Evolutionary conservation across 2,888 invertebrate species (phyloP).

Genomic region (Tholera decimalis): DNA sequence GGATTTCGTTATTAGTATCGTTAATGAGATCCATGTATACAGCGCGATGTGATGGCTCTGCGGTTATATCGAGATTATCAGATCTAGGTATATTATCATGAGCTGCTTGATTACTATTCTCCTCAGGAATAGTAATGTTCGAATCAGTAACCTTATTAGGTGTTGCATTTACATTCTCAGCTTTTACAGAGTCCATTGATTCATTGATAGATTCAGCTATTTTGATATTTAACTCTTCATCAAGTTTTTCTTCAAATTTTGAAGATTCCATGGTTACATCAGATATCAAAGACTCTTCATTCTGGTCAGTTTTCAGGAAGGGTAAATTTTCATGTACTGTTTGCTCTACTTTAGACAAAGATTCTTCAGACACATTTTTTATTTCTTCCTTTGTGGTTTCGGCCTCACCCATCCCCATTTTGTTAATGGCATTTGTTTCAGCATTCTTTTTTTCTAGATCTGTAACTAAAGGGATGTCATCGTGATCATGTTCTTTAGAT

Average conservation of each 20-base stretch:
- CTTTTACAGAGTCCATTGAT: not conserved
- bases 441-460: constrained; percentile 18
- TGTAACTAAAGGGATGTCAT: constrained; percentile 24
- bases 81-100: constrained; percentile 63
- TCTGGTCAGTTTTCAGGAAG: constrained; percentile 5
- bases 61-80: constrained; percentile 64
- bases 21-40: constrained; percentile 85
- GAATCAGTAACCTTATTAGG: constrained; percentile 2
- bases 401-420: constrained; percentile 17
- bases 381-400: not conserved
- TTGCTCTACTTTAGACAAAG: constrained; percentile 26
- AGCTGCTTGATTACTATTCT: constrained; percentile 48
- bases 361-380: constrained; percentile 18
- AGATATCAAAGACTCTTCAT: constrained; percentile 36
- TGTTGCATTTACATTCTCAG: constrained; percentile 5
- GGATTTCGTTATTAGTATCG: constrained; percentile 75
- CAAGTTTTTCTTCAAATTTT: constrained; percentile 33
- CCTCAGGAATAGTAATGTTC: constrained; percentile 29
- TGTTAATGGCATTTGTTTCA: constrained; percentile 9
- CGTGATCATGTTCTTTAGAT: not conserved
- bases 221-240: constrained; percentile 5
- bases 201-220: constrained; percentile 13
- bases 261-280: constrained; percentile 20
- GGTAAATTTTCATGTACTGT: constrained; percentile 17
- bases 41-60: constrained; percentile 74